Evolutionary conservation across 35 echinoderm and acorn worm species (phyloP).

Genomic region (Strongylocentrotus purpuratus): DNA sequence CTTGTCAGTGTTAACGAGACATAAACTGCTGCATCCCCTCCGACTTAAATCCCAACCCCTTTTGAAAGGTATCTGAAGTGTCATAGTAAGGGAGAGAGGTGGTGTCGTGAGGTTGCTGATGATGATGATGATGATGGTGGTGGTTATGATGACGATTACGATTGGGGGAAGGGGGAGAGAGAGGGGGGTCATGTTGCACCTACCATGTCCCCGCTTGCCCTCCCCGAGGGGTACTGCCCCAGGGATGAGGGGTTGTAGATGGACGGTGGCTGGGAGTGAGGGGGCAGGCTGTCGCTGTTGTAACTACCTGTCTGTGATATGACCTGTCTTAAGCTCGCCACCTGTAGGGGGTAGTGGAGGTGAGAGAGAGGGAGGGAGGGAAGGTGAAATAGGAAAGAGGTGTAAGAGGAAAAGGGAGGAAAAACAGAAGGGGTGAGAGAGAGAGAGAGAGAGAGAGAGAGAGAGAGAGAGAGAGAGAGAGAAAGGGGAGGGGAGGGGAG

Average conservation of each 20-base stretch:
- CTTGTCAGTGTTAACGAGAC: neutral
- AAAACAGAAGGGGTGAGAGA: neutral
- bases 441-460: neutral
- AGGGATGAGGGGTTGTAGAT: slow-evolving; percentile 88
- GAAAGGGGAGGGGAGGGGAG: neutral
- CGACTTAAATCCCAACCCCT: neutral
- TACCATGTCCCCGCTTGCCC: slow-evolving; percentile 71
- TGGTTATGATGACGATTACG: neutral
- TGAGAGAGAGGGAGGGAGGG: neutral
- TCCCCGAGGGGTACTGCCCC: slow-evolving; percentile 76
- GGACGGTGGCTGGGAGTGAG: slow-evolving; percentile 70
- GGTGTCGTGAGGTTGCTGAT: neutral
- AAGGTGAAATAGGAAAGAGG: neutral
- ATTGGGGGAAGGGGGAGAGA: neutral
- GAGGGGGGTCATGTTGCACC: slow-evolving; percentile 83
- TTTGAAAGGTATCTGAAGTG: neutral
- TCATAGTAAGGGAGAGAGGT: neutral
- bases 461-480: neutral
- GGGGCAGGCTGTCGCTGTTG: slow-evolving; percentile 71
- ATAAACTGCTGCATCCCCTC: neutral
- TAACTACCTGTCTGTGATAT: slow-evolving; percentile 95
- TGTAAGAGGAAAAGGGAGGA: neutral
- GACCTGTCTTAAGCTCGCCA: slow-evolving; percentile 90
- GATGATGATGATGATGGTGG: neutral
- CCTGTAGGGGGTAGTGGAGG: slow-evolving; percentile 51